Base-by-base conservation (phyloP, 2,888 invertebrate species). In the Palloptera scutellata region DNA sequence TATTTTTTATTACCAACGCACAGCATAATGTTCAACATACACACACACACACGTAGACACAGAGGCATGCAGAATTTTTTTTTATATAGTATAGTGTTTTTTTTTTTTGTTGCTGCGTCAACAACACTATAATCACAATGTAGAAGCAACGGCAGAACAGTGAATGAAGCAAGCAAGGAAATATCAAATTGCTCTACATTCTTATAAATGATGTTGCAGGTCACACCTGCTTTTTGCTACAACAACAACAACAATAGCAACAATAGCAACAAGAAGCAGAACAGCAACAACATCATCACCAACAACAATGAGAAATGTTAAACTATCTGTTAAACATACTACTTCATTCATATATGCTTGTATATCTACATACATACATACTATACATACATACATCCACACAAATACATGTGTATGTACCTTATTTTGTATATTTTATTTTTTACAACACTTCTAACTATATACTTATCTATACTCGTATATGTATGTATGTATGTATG, bases 181-280 rank as follows among this genome's bases (percentile, higher is more conserved):
- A 62, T 68, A 67, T 67, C 67, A 63, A 68, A 67, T 70, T 68
- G 67, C 67, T 67, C 63, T 62, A 70, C 67, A 65, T 45, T 55
- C 30, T 15, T 42, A 19, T 58, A 53, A 59, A 41, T 17, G 55
- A 30, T 40, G 61, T 30, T 61, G 55, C 66, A 54, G 61, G 66
- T 61, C 66, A 66, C 66, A 66, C 66, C 61, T 66, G 66, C 66
- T 61, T 57, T 13, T 40, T n/a, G 48, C 57, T 42, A 45, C 57
- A 19, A 53, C 51, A 60, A 66, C 54, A 62, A 54, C 62, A 62
- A 62, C 60, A 61, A 61, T 15, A 30, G n/a, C 43, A 45, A 0
- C 2, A 17, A 17, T 19, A 45, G 20, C 51, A 61, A 15, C 15
- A 15, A 48, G 6, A 3, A 48, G 6, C 51, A 48, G 1, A 13